Base-by-base conservation (phyloP, 2,888 invertebrate genomes). In the Drosophila prolongata region DNA sequence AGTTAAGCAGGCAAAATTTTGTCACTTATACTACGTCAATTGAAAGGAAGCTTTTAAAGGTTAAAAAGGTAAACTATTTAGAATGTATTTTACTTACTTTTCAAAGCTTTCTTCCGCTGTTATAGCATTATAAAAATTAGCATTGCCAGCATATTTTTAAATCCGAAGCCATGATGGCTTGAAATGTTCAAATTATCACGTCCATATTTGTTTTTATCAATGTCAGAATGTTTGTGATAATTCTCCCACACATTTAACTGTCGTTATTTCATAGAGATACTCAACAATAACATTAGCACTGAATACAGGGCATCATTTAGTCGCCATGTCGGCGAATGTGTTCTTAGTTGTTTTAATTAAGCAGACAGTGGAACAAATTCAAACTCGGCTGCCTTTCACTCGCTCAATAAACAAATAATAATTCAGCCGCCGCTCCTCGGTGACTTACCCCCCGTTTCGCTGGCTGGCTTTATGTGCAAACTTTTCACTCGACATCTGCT, bases 321-420 rank as follows among this genome's bases (percentile, higher is more conserved):
- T 79, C 47, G 60, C 72, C 16, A 44, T n/a, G 38, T 16, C 14
- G n/a, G 14, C 3, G 3, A 14, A 3, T 27, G 19, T 8, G 27
- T 53, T 53, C 47, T 52, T 52, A 68, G 76, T 75, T 76, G 71
- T 67, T 87, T 85, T 85, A 87, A 85, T 75, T 74, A 84, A 79
- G 68, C 78, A 78, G 80, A 79, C 75, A 84, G 75, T 87, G 85
- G 84, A 84, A 76, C 85, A 87, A 85, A 87, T 87, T 78, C 80
- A 81, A 81, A 62, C 67, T 59, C 42, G 58, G 58, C 24, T 60
- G 59, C 60, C 73, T 75, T 62, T 74, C 61, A 56, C 62, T 56
- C 43, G 57, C 55, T 59, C 73, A 72, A 80, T 83, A 86, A 80
- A 69, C 78, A 83, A 77, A 78, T 70, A 72, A 77, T 65, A 57